phyloP scores from a whole-genome alignment of 2,888 invertebrate genomes.

The Drosophila testacea region DNA sequence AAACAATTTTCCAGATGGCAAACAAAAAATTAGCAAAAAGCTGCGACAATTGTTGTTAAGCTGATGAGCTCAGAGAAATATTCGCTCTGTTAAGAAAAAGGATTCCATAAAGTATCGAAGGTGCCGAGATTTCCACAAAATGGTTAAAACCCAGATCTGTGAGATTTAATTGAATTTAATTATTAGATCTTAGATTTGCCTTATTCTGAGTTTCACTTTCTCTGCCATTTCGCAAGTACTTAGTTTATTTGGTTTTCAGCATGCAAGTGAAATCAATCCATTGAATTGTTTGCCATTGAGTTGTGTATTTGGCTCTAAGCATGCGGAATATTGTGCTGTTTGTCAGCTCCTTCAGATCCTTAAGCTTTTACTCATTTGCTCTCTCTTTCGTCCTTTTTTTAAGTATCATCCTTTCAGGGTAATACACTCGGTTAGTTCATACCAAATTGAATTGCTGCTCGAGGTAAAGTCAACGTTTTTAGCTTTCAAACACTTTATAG shows the following conservation, averaged over 20 bases:
- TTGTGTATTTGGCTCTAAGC: not conserved
- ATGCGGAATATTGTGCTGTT: conserved; percentile 1
- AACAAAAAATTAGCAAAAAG: conserved; percentile 49
- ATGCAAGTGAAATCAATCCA: not conserved
- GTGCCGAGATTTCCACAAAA: not conserved
- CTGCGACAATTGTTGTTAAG: conserved; percentile 50
- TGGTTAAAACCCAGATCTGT: not conserved
- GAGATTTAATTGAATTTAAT: not conserved
- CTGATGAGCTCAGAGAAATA: conserved; percentile 24
- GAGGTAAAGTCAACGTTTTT: conserved; percentile 64
- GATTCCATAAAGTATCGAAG: conserved; percentile 12
- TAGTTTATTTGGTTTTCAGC: not conserved
- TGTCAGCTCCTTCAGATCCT: not conserved
- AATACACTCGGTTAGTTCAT: conserved; percentile 60
- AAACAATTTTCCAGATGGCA: conserved; percentile 59
- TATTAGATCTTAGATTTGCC: not conserved
- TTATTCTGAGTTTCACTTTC: not conserved
- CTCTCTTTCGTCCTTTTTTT: conserved; percentile 3
- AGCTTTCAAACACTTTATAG: conserved; percentile 70
- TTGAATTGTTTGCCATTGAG: not conserved
- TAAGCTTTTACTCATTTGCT: conserved; percentile 5
- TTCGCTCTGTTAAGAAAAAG: not conserved
- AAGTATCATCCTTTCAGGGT: conserved; percentile 39
- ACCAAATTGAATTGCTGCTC: conserved; percentile 71
- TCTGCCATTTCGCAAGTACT: not conserved